Percentiles rank a stretch among this genome's conserved stretches.
These are phyloP conservation scores for Agrotis clavis DNA, from an alignment of 2,888 invertebrate species.

Conservation along the genomic window DNA sequence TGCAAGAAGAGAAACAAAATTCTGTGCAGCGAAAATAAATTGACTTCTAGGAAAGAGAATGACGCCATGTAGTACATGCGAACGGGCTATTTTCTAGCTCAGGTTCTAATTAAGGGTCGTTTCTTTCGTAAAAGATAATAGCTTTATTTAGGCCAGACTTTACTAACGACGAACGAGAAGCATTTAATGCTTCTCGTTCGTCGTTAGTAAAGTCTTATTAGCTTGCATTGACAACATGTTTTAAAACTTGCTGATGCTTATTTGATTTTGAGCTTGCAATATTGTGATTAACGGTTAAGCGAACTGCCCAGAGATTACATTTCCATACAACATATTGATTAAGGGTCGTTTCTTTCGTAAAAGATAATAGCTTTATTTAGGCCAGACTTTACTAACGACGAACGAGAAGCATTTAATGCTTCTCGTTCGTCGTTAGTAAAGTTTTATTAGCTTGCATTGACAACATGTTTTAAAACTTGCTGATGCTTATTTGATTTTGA, in stretches of 20 bases:
- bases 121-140: background rate
- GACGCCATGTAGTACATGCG: background rate
- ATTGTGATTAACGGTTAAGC: too few species aligned
- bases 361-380: slow-evolving; percentile 9
- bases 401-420: slow-evolving; percentile 9
- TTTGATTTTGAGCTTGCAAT: too few species aligned
- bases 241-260: too few species aligned
- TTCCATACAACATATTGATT: too few species aligned
- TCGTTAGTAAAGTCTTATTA: background rate
- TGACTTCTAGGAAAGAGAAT: background rate
- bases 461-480: too few species aligned
- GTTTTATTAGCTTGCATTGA: background rate
- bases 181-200: background rate
- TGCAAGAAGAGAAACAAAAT: background rate
- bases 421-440: too few species aligned
- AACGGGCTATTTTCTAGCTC: background rate
- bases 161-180: too few species aligned
- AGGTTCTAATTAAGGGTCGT: slow-evolving; percentile 7
- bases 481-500: too few species aligned
- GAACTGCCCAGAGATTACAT: too few species aligned
- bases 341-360: slow-evolving; percentile 2
- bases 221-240: too few species aligned
- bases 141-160: slow-evolving; percentile 15
- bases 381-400: too few species aligned
- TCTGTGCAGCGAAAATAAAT: background rate